phyloP scores from a whole-genome alignment of 2,888 invertebrate genomes.

The Mongoloraphidia duomilia region DNA sequence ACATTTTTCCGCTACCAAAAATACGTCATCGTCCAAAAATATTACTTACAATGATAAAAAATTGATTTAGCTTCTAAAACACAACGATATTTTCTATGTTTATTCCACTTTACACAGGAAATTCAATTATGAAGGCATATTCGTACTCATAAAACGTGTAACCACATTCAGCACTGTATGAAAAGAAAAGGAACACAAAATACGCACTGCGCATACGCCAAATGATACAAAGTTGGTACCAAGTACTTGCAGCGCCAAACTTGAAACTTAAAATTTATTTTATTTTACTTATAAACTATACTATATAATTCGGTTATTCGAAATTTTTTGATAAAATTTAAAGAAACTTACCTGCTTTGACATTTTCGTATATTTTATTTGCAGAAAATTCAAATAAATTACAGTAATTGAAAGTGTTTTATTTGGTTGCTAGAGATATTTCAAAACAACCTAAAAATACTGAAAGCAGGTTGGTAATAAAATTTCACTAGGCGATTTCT shows the following conservation, averaged over 20 bases:
- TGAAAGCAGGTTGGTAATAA: background rate
- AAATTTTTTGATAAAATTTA: too few relatives aligned
- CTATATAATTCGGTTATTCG: too few relatives aligned
- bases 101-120: background rate
- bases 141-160: background rate
- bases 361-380: too few relatives aligned
- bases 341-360: too few relatives aligned
- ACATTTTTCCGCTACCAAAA: background rate
- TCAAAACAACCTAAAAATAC: background rate
- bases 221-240: too few relatives aligned
- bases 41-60: background rate
- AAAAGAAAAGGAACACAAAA: constrained; percentile 2
- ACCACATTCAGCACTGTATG: background rate
- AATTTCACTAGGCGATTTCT: background rate
- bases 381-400: too few relatives aligned
- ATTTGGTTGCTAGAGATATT: too few relatives aligned
- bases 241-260: too few relatives aligned
- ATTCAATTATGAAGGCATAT: background rate
- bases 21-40: background rate
- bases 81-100: background rate
- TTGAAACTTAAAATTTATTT: too few relatives aligned
- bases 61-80: background rate
- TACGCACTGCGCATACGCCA: background rate
- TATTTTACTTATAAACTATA: too few relatives aligned
- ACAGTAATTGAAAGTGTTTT: too few relatives aligned